Evolutionary conservation across 2,888 invertebrate genomes (phyloP).

Genomic region (Melanophora roralis): DNA sequence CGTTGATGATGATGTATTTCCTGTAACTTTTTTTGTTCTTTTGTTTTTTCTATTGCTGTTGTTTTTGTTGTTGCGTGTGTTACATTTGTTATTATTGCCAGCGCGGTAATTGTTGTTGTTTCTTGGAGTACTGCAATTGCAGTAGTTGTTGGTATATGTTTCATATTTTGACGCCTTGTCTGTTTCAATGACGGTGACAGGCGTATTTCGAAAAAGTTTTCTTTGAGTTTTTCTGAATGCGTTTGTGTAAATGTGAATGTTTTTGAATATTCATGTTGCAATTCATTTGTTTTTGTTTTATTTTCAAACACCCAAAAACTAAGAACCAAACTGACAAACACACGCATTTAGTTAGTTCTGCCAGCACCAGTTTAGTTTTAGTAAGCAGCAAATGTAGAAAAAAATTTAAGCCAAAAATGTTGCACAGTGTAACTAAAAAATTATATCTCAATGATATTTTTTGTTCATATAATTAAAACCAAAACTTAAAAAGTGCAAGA

Average conservation of each 20-base stretch:
- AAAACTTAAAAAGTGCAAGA: no score
- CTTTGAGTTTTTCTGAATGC: not conserved
- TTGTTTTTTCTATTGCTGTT: constrained; percentile 6
- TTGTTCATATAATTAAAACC: no score
- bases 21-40: constrained; percentile 27
- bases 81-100: constrained; percentile 28
- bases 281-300: not conserved
- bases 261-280: constrained; percentile 19
- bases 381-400: constrained; percentile 27
- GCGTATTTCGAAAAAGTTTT: constrained; percentile 54
- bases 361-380: constrained; percentile 42
- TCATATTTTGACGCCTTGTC: constrained; percentile 60
- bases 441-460: no score
- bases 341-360: not conserved
- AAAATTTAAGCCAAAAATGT: not conserved
- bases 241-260: not conserved
- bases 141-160: constrained; percentile 48
- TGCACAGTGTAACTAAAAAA: constrained; percentile 22
- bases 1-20: constrained; percentile 58
- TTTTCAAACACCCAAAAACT: constrained; percentile 27
- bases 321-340: constrained; percentile 30
- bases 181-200: constrained; percentile 57
- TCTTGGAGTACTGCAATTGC: no score
- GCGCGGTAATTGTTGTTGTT: constrained; percentile 23
- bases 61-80: not conserved